Base-by-base conservation (phyloP, 2,888 invertebrate genomes). In the Tillus elongatus region DNA sequence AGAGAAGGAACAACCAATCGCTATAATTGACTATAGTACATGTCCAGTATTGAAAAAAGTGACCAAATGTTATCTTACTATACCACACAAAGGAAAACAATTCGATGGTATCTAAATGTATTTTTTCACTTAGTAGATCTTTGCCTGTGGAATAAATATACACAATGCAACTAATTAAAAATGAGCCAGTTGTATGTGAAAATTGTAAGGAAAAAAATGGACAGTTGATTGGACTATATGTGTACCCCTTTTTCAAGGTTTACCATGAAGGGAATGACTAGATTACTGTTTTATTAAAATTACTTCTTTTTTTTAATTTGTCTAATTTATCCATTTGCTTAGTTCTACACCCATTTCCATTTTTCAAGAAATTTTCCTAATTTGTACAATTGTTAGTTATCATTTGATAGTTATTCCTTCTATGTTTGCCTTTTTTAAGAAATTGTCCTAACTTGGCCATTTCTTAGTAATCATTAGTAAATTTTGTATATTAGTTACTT, bases 1-100 rank as follows among this genome's bases (percentile, higher is more conserved):
- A 19, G 24, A 19, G n/a, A 19, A 19, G n/a, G 24, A 19, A 19
- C 6, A 19, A 19, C 24, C 24, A 19, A n/a, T n/a, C n/a, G 24
- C n/a, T 6, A n/a, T 19, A 8, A 19, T 19, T 19, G 24, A 19
- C n/a, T 19, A 19, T 19, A 19, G n/a, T n/a, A 6, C 6, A n/a
- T 8, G n/a, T 19, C 6, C n/a, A n/a, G 24, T 19, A 19, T 19
- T 19, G 24, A 19, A 8, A 19, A n/a, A n/a, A 8, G 24, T 19
- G 24, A 19, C 24, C 24, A 19, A n/a, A 19, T 19, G 24, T 6
- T 19, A n/a, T 19, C 24, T 6, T 19, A 19, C n/a, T 19, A 19
- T 19, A 19, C 24, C 6, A 19, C 24, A 19, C 24, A 6, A 19
- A 19, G 24, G 24, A 19, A 19, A 19, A 19, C 24, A n/a, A n/a